Conservation (phyloP, 2,888 invertebrate species). For the Pyrrhosoma nymphula region DNA sequence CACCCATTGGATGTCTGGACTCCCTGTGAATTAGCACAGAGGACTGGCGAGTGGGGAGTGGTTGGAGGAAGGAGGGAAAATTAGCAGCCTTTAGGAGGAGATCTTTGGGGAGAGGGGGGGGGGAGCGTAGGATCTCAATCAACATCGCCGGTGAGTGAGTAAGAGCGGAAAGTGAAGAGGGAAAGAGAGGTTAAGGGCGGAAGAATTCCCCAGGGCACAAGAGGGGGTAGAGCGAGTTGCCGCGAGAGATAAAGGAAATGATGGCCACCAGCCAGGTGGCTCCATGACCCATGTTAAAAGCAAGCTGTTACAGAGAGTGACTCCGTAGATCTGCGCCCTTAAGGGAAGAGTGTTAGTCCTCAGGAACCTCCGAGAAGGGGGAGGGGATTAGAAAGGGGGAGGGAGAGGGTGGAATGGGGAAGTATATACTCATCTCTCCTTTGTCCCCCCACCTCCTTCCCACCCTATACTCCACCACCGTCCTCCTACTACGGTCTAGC, state of each 20-base stretch:
- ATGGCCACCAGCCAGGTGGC: slow-evolving; percentile 48
- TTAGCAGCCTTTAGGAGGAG: neutral
- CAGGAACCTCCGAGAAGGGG: neutral
- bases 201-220: neutral
- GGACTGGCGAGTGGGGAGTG: neutral
- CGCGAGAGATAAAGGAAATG: slow-evolving; percentile 12
- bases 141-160: neutral
- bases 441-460: neutral
- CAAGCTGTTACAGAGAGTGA: slow-evolving; percentile 52
- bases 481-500: neutral
- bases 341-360: neutral
- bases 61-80: neutral
- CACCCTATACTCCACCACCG: no score
- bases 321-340: slow-evolving; percentile 39
- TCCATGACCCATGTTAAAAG: slow-evolving; percentile 52
- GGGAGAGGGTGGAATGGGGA: neutral
- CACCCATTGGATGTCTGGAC: no score
- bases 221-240: neutral
- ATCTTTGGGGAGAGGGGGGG: neutral
- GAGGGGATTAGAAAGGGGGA: neutral
- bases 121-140: slow-evolving; percentile 44
- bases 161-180: neutral
- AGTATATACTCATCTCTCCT: neutral
- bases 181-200: neutral
- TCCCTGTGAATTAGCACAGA: neutral